These are phyloP conservation scores for Cephus rjabovi DNA, from an alignment of 2,888 invertebrate species.

Conservation along the genomic window DNA sequence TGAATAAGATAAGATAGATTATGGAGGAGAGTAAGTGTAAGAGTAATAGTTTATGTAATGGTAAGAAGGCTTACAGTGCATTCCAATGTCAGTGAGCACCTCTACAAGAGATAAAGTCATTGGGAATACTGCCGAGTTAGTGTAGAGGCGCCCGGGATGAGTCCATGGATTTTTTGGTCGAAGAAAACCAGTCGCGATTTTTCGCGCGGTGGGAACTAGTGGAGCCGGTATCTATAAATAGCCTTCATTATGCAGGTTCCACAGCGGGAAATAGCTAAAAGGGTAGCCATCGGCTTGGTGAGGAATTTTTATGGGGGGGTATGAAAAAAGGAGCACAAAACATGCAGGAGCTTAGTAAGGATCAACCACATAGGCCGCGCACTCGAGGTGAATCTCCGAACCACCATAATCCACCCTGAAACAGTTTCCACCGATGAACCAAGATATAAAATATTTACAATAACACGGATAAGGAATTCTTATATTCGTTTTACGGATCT, in stretches of 20 bases:
- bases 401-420: background rate
- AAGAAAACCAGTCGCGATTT: conserved; percentile 51
- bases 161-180: conserved; percentile 17
- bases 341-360: conserved; percentile 1
- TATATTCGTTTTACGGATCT: background rate
- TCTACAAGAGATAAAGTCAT: background rate
- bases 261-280: conserved; percentile 37
- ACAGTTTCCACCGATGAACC: background rate
- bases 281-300: conserved; percentile 22
- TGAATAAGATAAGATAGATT: background rate
- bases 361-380: background rate
- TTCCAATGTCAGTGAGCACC: background rate
- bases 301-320: conserved; percentile 47
- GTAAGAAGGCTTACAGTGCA: background rate
- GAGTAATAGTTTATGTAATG: background rate
- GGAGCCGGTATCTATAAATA: conserved; percentile 56
- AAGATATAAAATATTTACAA: background rate
- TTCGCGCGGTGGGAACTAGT: conserved; percentile 52
- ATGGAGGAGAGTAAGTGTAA: background rate
- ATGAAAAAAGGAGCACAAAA: conserved; percentile 29
- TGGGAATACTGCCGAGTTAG: background rate
- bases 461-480: background rate
- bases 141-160: conserved; percentile 1
- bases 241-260: conserved; percentile 46
- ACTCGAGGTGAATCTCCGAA: background rate